Conservation (phyloP, 2,113 vertebrate species). For the Bothrops jararaca region DNA sequence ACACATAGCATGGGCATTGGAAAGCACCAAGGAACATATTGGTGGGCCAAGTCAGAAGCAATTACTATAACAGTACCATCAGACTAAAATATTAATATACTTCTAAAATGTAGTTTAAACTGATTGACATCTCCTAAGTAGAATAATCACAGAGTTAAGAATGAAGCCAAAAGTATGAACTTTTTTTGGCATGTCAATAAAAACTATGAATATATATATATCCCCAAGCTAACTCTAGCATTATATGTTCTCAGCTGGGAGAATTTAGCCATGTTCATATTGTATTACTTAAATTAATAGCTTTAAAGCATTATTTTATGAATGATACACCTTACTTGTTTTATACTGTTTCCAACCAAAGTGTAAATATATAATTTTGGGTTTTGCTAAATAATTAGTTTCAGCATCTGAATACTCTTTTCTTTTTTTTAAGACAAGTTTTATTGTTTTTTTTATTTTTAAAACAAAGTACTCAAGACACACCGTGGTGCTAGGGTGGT, state of each 20-base stretch:
- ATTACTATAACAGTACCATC: neutral
- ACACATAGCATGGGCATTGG: neutral
- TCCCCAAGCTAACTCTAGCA: neutral
- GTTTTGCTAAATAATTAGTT: neutral
- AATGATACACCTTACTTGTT: neutral
- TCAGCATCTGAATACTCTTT: neutral
- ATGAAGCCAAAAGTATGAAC: neutral
- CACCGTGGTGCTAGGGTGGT: too few species aligned
- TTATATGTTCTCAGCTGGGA: neutral
- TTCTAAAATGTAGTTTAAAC: neutral
- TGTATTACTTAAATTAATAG: neutral
- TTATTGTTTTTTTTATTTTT: too few species aligned
- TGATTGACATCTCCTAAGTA: neutral
- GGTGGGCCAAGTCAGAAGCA: neutral
- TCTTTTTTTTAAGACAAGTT: neutral
- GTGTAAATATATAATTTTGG: neutral
- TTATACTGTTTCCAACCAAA: neutral
- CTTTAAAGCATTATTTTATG: neutral
- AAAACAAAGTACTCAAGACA: too few species aligned
- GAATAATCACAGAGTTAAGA: neutral
- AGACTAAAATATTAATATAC: neutral
- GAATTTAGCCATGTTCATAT: neutral
- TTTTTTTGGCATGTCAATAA: fast-evolving
- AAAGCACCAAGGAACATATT: neutral
- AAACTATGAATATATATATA: neutral